Evolutionary conservation across 2,797 vertebrate species (phyloP), one percentile per base, ranked within the genome.

Genomic region (Syngnathus rostellatus): DNA sequence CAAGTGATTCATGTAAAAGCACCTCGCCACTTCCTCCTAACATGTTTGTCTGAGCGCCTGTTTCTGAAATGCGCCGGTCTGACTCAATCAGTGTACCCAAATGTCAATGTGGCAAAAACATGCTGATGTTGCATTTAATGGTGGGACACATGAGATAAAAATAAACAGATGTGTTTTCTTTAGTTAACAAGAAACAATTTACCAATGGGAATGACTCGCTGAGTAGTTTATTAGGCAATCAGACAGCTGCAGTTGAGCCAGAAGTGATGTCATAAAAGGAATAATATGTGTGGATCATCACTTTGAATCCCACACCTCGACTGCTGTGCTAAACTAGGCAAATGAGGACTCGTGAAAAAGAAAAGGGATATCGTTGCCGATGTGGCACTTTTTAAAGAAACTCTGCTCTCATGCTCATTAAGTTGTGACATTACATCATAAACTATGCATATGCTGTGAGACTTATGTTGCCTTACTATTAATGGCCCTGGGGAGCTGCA

Each of bases 1-100:
- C 2, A 2, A n/a, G 78, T 93, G 90, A 92, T 80, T 93, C 90
- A 92, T 85, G 79, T 81, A 82, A 91, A 92, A 92, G 81, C 78
- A 89, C 89, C 88, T 70, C 63, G n/a, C 86, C 86, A 92, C 89
- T 91, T 92, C 91, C 91, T 84, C 71, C 54, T 70, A 40, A 6
- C 78, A 64, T 51, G 62, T 72, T 43, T 72, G 72, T 63, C 45
- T 14, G 62, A 62, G n/a, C 12, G 60, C 41, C 19, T 62, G 38
- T 21, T 62, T 62, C 14, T 14, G n/a, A 62, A 62, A 19, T n/a
- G 53, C 6, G 53, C 3, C 21, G 10, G 53, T 21, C 53, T 57
- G 54, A 57, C 55, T 38, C 55, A 17, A 58, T 38, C 1, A 45
- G 60, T 45, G 21, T 8, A 14, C 60, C 60, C 55, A 58, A 37